Conservation (phyloP, 2,113 vertebrate species). For the Lepidothrix coronata region DNA sequence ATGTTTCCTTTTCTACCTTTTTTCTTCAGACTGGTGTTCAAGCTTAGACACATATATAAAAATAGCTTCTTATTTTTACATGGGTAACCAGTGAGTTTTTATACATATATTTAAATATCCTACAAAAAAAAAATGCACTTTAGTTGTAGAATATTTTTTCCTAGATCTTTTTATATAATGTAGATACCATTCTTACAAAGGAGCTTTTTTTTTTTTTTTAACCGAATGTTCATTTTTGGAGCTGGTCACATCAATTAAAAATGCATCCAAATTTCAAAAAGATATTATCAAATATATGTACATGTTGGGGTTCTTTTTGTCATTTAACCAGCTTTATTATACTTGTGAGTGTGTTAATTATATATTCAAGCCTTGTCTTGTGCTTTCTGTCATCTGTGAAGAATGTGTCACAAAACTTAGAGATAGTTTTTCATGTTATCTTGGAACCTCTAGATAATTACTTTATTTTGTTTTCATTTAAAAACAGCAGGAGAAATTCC, state of each 20-base stretch:
- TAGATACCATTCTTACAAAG: not conserved
- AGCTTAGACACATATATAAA: not conserved
- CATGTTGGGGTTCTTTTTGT: not conserved
- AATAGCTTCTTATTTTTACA: not conserved
- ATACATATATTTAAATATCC: not conserved
- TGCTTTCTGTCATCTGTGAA: not conserved
- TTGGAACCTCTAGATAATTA: not conserved
- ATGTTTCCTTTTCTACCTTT: not conserved
- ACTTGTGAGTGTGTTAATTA: not conserved
- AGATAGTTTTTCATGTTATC: not conserved
- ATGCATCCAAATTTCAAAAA: not conserved
- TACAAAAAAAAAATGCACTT: not conserved
- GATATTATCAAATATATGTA: not conserved
- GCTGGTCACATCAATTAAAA: not conserved
- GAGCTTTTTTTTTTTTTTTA: accelerated
- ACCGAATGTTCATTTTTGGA: not conserved
- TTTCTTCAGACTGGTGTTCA: not conserved
- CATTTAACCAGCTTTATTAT: not conserved
- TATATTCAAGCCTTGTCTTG: not conserved
- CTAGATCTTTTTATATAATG: not conserved
- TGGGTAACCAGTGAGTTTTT: not conserved
- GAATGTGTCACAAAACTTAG: not conserved
- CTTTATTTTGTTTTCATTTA: not conserved
- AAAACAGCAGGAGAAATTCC: not conserved
- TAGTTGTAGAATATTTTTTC: not conserved